phyloP scores from a whole-genome alignment of 2,888 invertebrate species.

The Alentia gelatinosa region DNA sequence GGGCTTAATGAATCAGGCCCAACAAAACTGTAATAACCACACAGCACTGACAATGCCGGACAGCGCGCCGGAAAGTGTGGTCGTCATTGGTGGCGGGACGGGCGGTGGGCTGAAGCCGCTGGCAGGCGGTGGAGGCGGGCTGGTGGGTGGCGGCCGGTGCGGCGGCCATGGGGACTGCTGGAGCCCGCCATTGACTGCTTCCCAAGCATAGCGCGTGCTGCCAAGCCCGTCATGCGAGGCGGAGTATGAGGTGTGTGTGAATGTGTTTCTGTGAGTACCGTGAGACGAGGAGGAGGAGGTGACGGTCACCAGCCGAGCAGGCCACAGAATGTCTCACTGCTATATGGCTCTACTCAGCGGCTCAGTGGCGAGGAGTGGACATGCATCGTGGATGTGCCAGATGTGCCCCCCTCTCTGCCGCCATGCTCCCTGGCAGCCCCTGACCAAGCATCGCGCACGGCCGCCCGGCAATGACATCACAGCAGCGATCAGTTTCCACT shows the following conservation, averaged over 20 bases:
- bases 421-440: not conserved
- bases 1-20: too few relatives aligned
- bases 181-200: constrained; percentile 12
- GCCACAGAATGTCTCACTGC: not conserved
- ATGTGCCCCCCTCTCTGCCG: not conserved
- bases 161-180: not conserved
- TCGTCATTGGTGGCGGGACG: not conserved
- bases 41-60: not conserved
- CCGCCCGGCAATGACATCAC: too few relatives aligned
- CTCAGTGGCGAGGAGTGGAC: too few relatives aligned
- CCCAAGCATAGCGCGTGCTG: not conserved
- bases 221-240: too few relatives aligned
- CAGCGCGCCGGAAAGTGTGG: not conserved
- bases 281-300: not conserved
- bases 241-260: too few relatives aligned
- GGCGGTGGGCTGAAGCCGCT: not conserved
- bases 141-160: not conserved
- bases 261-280: not conserved
- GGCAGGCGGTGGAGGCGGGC: not conserved
- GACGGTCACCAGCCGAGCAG: not conserved
- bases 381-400: too few relatives aligned
- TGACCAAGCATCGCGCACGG: not conserved
- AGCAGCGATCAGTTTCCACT: too few relatives aligned
- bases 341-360: too few relatives aligned
- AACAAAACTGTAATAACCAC: not conserved